Base-by-base conservation (phyloP, 2,888 invertebrate genomes). In the Acrobasis consociella region DNA sequence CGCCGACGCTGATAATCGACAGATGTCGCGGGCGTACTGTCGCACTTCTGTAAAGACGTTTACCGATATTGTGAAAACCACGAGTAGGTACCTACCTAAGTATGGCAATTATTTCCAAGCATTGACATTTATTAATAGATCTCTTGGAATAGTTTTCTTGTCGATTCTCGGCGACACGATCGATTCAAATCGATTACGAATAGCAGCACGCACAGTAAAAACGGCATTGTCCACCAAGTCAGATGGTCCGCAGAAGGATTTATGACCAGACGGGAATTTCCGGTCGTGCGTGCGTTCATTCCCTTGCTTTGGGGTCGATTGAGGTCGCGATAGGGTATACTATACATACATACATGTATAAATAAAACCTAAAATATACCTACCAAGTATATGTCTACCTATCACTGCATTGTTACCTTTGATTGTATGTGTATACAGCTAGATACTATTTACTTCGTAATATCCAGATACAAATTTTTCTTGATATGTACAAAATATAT, bases 191-290 rank as follows among this genome's bases (percentile, higher is more conserved):
- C 22, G 52, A 22, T 60, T 60, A 60, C 52, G 22, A 52, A 56
- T 42, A 56, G 42, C 37, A 38, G 10, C 42, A 56, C 42, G 42
- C 15, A 16, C 3, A 56, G 55, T 37, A 49, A 58, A 49, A 64
- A 22, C 52, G 8, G 37, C 49, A 49, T 42, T 62, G 51, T 60
- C 50, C 52, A 42, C 60, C 22, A 42, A 59, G 50, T 38, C 38
- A 38, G 38, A 60, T 51, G 51, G 39, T 42, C 42, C 22, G n/a
- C 13, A 66, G 67, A 65, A 67, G 66, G 46, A 70, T 71, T 73
- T 75, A 74, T 72, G 71, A 68, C 69, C 72, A 77, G 77, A 77
- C 76, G 75, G 76, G 81, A 77, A 80, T 82, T 81, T 81, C 81
- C 82, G 79, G 78, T 71, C 60, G 51, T n/a, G 39, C 60, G 51